Conservation (phyloP, 1,140 invertebrate genomes). For the Grapholita molesta region DNA sequence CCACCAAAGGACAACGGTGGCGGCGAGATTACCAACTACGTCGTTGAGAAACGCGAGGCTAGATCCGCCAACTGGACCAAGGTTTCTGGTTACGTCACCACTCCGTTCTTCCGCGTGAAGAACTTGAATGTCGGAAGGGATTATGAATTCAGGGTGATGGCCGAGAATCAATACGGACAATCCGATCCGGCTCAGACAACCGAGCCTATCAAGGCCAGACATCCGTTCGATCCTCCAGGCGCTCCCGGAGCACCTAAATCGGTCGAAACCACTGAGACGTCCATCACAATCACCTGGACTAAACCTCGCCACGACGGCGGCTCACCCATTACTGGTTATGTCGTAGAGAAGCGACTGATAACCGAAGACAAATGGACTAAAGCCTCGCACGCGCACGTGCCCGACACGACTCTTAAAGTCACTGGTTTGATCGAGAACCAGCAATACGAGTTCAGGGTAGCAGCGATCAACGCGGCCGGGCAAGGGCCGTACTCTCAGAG, state of each 20-base stretch:
- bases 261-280: constrained; percentile 94
- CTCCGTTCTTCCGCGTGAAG: constrained; percentile 91
- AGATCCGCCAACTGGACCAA: constrained; percentile 91
- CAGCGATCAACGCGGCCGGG: constrained; percentile 97
- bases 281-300: constrained; percentile 95
- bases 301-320: constrained; percentile 96
- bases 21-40: constrained; percentile 96
- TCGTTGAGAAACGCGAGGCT: constrained; percentile 95
- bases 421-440: constrained; percentile 95
- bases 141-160: constrained; percentile 98
- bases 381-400: constrained; percentile 89
- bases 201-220: constrained; percentile 94
- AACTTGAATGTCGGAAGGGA: constrained; percentile 94
- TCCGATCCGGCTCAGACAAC: constrained; percentile 94
- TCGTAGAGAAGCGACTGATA: constrained; percentile 94
- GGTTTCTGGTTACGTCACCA: constrained; percentile 94
- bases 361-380: constrained; percentile 96
- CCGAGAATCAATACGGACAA: constrained; percentile 97
- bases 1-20: constrained; percentile 98
- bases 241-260: constrained; percentile 92
- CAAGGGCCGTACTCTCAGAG: constrained; percentile 94
- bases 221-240: constrained; percentile 97
- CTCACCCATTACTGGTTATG: constrained; percentile 93
- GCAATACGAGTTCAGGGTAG: constrained; percentile 98
- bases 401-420: constrained; percentile 89